Evolutionary conservation across 2,113 vertebrate species (phyloP).

Genomic region (Regulus satrapa): DNA sequence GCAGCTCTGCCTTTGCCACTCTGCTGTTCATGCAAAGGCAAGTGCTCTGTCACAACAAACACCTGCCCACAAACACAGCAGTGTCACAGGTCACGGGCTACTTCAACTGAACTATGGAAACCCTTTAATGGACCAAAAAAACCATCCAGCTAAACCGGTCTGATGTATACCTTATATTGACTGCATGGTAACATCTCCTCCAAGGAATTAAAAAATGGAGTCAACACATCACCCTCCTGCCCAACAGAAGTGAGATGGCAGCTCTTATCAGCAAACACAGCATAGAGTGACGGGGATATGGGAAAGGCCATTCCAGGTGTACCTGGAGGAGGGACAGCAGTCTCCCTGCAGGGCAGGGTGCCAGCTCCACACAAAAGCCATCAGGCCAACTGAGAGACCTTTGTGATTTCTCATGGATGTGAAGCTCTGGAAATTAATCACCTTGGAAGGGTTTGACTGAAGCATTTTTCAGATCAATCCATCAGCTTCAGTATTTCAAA

Average conservation of each 20-base stretch:
- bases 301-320: background rate
- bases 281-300: background rate
- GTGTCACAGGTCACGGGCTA: background rate
- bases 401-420: background rate
- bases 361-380: background rate
- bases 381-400: background rate
- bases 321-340: background rate
- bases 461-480: background rate
- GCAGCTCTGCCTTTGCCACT: background rate
- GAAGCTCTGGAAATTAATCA: background rate
- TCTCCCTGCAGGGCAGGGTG: background rate
- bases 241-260: too few species aligned
- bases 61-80: background rate
- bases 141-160: background rate
- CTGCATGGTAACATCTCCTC: background rate
- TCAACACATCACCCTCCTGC: fast-evolving
- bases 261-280: background rate
- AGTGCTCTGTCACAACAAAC: background rate
- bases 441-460: background rate
- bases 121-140: background rate
- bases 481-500: background rate
- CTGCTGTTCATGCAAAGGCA: background rate
- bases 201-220: background rate
- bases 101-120: background rate
- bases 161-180: background rate